Percentiles rank a stretch among this genome's conserved stretches.
Evolutionary conservation across 2,113 vertebrate species (phyloP).

Genomic region (Xiphophorus hellerii): DNA sequence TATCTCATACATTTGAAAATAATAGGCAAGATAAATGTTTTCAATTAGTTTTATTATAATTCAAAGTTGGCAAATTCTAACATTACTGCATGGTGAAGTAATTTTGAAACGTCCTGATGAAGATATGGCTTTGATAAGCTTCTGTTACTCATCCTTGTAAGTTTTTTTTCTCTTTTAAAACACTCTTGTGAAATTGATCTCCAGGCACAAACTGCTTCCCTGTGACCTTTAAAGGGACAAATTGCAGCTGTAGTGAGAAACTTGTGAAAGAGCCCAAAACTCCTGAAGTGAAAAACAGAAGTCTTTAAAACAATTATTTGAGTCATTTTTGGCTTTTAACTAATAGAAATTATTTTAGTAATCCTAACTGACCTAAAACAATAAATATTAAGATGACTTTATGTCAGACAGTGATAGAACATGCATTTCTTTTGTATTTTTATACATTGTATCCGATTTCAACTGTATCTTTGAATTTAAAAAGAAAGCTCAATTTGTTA

Average conservation of each 20-base stretch:
- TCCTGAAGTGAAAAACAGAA: background rate
- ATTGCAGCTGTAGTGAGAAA: background rate
- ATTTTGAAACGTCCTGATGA: background rate
- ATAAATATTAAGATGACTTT: background rate
- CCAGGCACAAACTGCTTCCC: background rate
- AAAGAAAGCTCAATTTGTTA: conserved; percentile 29
- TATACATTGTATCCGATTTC: background rate
- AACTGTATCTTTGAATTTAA: background rate
- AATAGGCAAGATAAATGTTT: background rate
- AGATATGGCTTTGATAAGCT: no score
- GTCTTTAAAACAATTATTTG: background rate
- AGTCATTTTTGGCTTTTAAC: no score
- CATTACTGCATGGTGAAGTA: background rate
- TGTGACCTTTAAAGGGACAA: background rate
- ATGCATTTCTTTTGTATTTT: background rate
- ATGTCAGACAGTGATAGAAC: background rate
- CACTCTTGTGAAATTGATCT: no score
- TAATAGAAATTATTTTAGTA: background rate
- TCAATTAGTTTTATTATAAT: background rate
- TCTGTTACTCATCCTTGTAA: no score
- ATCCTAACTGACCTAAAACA: background rate
- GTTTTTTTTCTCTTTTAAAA: no score
- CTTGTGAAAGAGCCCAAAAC: background rate
- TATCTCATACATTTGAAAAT: background rate
- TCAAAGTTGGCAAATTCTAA: background rate